A percentile compares a stretch with the other conserved stretches of the same genome.
These are phyloP conservation scores for Steinernema scapterisci DNA, from an alignment of 2,888 invertebrate genomes.

Conservation along the genomic window DNA sequence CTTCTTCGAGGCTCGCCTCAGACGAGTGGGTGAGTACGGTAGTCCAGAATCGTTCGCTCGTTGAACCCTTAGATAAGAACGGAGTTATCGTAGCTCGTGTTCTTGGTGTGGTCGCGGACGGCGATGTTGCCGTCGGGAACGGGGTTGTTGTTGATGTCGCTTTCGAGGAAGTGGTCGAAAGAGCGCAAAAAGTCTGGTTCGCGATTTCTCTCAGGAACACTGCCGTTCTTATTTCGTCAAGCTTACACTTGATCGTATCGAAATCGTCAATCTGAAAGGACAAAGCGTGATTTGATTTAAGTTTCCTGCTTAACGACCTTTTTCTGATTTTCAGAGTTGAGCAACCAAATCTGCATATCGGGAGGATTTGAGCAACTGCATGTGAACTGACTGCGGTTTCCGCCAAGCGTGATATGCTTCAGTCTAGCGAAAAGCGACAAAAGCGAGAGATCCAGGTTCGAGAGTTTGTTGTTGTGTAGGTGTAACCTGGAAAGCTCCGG, in stretches of 20 bases:
- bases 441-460: neutral
- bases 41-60: neutral
- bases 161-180: neutral
- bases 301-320: neutral
- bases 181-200: neutral
- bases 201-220: neutral
- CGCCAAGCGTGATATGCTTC: slow-evolving; percentile 5
- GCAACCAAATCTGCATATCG: slow-evolving; percentile 29
- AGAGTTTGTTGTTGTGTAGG: slow-evolving; percentile 8
- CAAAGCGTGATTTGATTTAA: neutral
- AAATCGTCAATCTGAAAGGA: neutral
- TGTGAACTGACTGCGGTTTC: neutral
- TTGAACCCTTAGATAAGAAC: neutral
- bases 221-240: neutral
- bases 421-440: neutral
- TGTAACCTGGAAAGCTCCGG: neutral
- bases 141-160: neutral
- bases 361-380: slow-evolving; percentile 3
- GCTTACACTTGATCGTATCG: neutral
- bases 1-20: neutral
- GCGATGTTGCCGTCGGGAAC: too few relatives aligned
- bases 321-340: neutral
- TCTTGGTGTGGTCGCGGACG: too few relatives aligned
- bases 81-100: neutral
- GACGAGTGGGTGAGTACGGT: slow-evolving; percentile 12